These are phyloP conservation scores for Peromyscus melanophrys DNA, from an alignment of 2,797 vertebrate genomes.

Conservation along the genomic window DNA sequence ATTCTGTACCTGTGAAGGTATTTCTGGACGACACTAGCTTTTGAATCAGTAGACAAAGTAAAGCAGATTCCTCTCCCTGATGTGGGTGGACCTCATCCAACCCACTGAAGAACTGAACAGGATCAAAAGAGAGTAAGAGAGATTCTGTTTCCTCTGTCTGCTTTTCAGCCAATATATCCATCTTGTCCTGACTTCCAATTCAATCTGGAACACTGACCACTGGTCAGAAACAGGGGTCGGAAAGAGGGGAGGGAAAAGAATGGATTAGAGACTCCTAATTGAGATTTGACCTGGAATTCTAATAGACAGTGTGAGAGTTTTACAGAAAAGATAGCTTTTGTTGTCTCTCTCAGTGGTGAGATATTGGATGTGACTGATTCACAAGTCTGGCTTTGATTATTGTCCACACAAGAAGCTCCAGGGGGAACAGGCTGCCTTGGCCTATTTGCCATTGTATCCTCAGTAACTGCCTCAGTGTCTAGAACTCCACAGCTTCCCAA, in stretches of 20 bases:
- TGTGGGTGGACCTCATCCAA: not conserved
- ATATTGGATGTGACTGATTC: not conserved
- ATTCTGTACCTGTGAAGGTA: not conserved
- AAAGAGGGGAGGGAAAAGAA: not conserved
- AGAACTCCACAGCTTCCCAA: not conserved
- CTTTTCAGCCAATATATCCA: not conserved
- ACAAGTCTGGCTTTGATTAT: not conserved
- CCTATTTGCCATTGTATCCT: not conserved
- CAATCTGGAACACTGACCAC: not conserved
- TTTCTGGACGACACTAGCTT: constrained; percentile 25
- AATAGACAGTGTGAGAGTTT: not conserved
- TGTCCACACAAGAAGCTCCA: not conserved
- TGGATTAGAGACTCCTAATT: not conserved
- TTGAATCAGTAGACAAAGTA: not conserved
- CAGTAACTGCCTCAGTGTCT: not conserved
- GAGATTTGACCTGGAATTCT: not conserved
- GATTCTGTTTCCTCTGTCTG: not conserved
- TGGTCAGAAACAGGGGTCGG: not conserved
- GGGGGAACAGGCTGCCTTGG: not conserved
- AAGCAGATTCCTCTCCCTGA: not conserved
- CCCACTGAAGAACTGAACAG: not conserved
- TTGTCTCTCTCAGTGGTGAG: not conserved
- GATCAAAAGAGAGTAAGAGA: constrained; percentile 11
- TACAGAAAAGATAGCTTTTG: not conserved
- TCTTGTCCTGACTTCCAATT: not conserved